A percentile compares a stretch with the other conserved stretches of the same genome.
Evolutionary conservation across 2,113 vertebrate genomes (phyloP).

Genomic region (Glaucomys volans): DNA sequence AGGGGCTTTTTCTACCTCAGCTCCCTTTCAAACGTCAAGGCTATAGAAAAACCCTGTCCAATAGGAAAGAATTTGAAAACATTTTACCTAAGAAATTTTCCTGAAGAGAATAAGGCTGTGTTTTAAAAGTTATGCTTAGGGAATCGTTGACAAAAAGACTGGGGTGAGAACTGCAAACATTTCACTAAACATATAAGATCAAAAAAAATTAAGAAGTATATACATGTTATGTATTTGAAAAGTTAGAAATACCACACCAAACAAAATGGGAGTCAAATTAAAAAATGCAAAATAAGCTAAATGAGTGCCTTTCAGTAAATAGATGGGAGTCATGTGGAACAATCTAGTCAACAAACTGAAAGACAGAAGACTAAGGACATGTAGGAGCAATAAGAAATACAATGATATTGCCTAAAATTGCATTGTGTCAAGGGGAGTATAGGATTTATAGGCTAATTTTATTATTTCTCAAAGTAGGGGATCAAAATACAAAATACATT

Average conservation of each 20-base stretch:
- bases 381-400: neutral
- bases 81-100: neutral
- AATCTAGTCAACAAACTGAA: neutral
- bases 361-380: neutral
- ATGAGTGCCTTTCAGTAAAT: neutral
- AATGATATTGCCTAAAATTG: neutral
- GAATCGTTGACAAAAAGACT: neutral
- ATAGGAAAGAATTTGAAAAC: neutral
- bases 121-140: neutral
- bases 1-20: neutral
- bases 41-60: neutral
- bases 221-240: neutral
- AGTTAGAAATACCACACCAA: neutral
- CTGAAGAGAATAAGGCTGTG: neutral
- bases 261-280: neutral
- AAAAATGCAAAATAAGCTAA: neutral
- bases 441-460: neutral
- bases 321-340: neutral
- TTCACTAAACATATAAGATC: constrained; percentile 6
- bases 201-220: neutral
- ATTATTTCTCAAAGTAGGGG: neutral
- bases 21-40: neutral
- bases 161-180: neutral
- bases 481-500: neutral
- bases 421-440: neutral